Evolutionary conservation across 2,888 invertebrate genomes (phyloP).

Genomic region (Lagria hirta): DNA sequence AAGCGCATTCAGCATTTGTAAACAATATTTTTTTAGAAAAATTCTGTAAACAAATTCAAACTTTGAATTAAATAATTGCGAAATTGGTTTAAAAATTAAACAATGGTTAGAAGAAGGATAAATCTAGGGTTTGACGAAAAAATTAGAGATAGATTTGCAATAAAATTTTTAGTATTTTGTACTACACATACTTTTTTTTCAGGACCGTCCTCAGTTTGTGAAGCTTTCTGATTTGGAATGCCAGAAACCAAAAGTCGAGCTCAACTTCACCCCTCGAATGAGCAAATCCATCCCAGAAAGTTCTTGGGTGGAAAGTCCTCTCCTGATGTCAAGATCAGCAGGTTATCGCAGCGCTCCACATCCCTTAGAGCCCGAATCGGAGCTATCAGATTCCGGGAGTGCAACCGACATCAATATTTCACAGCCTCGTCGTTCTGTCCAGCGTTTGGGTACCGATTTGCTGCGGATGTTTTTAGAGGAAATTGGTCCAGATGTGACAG

Average conservation of each 20-base stretch:
- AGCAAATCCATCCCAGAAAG: constrained; percentile 70
- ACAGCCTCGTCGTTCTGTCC: constrained; percentile 56
- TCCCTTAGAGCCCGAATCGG: constrained; percentile 49
- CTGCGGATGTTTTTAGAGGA: constrained; percentile 90
- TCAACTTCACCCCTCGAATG: constrained; percentile 60
- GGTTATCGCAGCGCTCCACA: constrained; percentile 54
- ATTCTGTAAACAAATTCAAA: too few relatives aligned
- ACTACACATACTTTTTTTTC: constrained; percentile 13
- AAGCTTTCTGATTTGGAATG: constrained; percentile 80
- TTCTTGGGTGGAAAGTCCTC: constrained; percentile 65
- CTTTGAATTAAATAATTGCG: too few relatives aligned
- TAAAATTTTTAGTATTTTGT: too few relatives aligned
- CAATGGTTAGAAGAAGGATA: too few relatives aligned
- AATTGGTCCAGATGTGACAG: constrained; percentile 83
- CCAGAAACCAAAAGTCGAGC: constrained; percentile 58
- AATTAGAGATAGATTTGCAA: too few relatives aligned
- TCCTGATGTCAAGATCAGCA: constrained; percentile 65
- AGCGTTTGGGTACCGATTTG: constrained; percentile 78
- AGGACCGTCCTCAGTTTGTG: constrained; percentile 58
- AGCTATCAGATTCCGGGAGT: constrained; percentile 42
- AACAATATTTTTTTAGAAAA: too few relatives aligned
- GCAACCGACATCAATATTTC: constrained; percentile 41
- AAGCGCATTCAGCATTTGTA: too few relatives aligned
- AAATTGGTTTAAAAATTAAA: too few relatives aligned
- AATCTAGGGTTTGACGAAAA: too few relatives aligned